Evolutionary conservation across 2,113 vertebrate genomes (phyloP), one percentile per base, ranked within the genome.

Genomic region (Himantopus leucocephalus): DNA sequence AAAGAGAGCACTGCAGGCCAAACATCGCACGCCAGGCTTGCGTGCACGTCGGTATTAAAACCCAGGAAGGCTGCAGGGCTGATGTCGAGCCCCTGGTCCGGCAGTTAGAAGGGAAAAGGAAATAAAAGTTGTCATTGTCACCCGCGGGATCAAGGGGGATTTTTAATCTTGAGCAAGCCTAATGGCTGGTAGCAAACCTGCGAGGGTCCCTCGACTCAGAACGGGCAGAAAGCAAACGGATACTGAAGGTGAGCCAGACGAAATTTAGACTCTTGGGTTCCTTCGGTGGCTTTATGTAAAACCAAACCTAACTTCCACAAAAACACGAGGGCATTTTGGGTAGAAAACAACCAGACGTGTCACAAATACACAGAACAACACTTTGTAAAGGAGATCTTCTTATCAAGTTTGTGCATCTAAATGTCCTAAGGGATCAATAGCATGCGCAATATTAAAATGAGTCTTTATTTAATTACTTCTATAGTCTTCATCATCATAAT

Each of bases 211-310:
- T 29, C 2, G 2, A 22, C 19, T 17, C 30, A 20, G 37, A 62
- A 10, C 5, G 2, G 55, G 76, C 39, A 50, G 52, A 20, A 53
- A n/a, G 63, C 14, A 30, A 67, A 43, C 0, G 0, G 67, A 14
- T 12, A 22, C 9, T 0, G 1, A 37, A n/a, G 45, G 29, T 10
- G 59, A 73, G 59, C 24, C 52, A 22, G 37, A 30, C 0, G 3
- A 35, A 68, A 35, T 15, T 27, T 2, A 37, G 58, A 6, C 5
- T 34, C 55, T 13, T 0, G 0, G 0, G 10, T 15, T 45, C 6
- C 8, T 52, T n/a, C n/a, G 15, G 13, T 1, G 5, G 56, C 20
- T 50, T 34, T 6, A 2, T 2, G 17, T 5, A 29, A 39, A 41
- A 23, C 21, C 27, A 9, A 23, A 3, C 9, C 22, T 0, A 19